Conservation (phyloP, 1,140 invertebrate genomes). For the Caenorhabditis remanei region DNA sequence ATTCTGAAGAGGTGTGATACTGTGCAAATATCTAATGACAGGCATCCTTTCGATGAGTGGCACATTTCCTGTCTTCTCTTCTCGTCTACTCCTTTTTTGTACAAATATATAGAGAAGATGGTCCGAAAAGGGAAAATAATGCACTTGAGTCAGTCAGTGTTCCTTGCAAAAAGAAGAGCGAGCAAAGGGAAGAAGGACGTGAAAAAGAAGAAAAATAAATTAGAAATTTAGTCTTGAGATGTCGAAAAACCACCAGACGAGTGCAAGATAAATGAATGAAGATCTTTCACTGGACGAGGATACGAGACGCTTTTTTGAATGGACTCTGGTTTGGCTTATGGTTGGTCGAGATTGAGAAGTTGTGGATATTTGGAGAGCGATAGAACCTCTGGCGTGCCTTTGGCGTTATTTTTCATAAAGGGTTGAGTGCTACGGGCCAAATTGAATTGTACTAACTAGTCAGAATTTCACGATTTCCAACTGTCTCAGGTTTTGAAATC, state of each 20-base stretch:
- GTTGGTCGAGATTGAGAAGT: no score
- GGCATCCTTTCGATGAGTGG: slow-evolving; percentile 5
- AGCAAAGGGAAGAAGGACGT: slow-evolving; percentile 10
- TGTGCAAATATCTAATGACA: slow-evolving; percentile 50
- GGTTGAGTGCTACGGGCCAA: no score
- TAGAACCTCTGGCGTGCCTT: no score
- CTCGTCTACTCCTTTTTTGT: not conserved
- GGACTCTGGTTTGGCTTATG: no score
- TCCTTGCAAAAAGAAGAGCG: not conserved
- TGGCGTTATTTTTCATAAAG: no score
- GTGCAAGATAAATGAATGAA: slow-evolving; percentile 47
- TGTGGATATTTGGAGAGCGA: no score
- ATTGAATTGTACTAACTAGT: no score
- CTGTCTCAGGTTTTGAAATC: no score
- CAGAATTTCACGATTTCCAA: no score
- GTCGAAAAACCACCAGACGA: slow-evolving; percentile 3
- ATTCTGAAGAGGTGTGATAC: slow-evolving; percentile 45
- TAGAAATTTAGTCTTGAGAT: slow-evolving; percentile 51
- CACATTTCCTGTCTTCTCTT: slow-evolving; percentile 21
- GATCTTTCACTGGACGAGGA: not conserved
- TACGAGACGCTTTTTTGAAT: not conserved
- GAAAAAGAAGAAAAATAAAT: slow-evolving; percentile 27
- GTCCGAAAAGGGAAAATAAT: not conserved
- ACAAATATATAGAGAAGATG: not conserved
- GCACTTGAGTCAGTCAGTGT: slow-evolving; percentile 22